Conservation (phyloP, 1,140 invertebrate species). For the Drosophila carrolli region DNA sequence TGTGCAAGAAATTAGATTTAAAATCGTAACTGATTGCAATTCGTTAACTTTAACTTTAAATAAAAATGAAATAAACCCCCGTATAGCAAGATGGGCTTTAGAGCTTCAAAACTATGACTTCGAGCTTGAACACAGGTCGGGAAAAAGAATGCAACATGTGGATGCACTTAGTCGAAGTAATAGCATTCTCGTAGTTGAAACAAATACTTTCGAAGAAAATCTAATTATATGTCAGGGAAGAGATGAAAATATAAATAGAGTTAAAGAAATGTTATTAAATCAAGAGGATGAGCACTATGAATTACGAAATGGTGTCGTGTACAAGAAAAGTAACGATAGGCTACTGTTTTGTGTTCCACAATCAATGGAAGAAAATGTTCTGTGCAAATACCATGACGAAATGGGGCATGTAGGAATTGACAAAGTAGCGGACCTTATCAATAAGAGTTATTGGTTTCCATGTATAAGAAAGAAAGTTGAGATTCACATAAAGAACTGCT, state of each 20-base stretch:
- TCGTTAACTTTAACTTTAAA: neutral
- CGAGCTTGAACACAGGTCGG: neutral
- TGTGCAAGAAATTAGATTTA: no score
- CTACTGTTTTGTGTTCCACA: neutral
- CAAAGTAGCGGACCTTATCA: neutral
- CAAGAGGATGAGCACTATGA: slow-evolving; percentile 1
- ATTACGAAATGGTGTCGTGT: neutral
- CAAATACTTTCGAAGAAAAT: no score
- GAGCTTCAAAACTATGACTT: neutral
- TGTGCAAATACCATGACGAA: neutral
- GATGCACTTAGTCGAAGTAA: neutral
- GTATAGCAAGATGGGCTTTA: neutral
- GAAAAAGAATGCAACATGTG: neutral
- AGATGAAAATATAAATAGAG: neutral
- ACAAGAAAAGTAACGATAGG: neutral
- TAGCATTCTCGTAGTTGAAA: no score
- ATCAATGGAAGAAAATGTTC: neutral
- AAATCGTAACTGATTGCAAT: no score
- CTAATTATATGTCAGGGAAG: neutral
- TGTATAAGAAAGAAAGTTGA: neutral
- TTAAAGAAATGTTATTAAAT: neutral
- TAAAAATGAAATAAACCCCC: neutral
- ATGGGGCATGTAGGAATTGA: neutral
- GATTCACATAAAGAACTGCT: neutral
- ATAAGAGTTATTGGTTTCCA: slow-evolving; percentile 5